A percentile compares a stretch with the other conserved stretches of the same genome.
phyloP scores from a whole-genome alignment of 2,888 invertebrate species.

The Hydriomena furcata region DNA sequence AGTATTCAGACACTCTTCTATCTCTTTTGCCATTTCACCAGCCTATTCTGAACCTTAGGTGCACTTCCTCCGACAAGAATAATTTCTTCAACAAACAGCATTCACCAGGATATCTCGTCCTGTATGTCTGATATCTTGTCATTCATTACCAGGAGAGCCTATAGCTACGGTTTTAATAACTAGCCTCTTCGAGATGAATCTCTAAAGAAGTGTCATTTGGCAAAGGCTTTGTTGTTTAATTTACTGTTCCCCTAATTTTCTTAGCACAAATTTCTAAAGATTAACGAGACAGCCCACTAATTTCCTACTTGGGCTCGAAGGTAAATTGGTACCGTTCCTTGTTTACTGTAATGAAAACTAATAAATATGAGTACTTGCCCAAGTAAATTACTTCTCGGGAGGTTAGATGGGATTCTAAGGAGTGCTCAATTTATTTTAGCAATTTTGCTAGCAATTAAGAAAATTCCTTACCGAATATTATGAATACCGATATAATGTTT shows the following conservation, averaged over 20 bases:
- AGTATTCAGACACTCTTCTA: too few relatives aligned
- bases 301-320: constrained; percentile 27
- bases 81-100: too few relatives aligned
- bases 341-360: constrained; percentile 10
- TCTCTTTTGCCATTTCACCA: too few relatives aligned
- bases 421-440: neutral
- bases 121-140: neutral
- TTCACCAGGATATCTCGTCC: too few relatives aligned
- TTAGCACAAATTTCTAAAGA: constrained; percentile 49
- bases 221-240: constrained; percentile 42
- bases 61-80: too few relatives aligned
- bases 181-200: constrained; percentile 28
- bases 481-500: too few relatives aligned
- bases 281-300: constrained; percentile 45
- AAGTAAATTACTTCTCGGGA: neutral
- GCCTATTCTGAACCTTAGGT: too few relatives aligned
- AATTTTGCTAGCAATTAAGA: neutral
- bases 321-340: constrained; percentile 28
- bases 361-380: neutral
- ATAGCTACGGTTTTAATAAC: too few relatives aligned
- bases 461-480: too few relatives aligned
- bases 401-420: neutral
- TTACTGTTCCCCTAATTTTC: constrained; percentile 44
- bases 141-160: constrained; percentile 22
- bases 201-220: constrained; percentile 36